Base-by-base conservation (phyloP, 2,888 invertebrate species). In the Celastrina argiolus region DNA sequence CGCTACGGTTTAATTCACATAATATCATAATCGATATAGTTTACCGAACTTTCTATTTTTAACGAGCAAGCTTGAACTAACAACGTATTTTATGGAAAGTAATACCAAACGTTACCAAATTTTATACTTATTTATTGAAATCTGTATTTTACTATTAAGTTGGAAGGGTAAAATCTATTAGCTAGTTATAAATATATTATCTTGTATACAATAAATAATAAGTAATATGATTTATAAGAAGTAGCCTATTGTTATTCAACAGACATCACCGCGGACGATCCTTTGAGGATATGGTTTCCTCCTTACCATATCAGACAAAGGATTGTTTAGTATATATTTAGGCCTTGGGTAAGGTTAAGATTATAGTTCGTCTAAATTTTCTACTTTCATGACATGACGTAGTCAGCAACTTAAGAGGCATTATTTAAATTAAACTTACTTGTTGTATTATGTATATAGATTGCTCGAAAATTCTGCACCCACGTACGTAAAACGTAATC, bases 1-100 rank as follows among this genome's bases (percentile, higher is more conserved):
- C 26, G 61, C 39, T 22, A 39, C 61, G 61, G 61, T 61, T 61
- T 61, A 36, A 61, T 61, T 61, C 61, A 61, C 61, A 61, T 61
- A 36, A 61, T 61, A 36, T 36, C 61, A 61, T 61, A 61, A 61
- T 61, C 61, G 34, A 61, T 61, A 59, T 34, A 34, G 58, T 58
- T 58, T 34, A 34, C 16, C 6, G 1, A 61, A 61, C 61, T 61
- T 61, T 61, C 61, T 61, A 61, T 61, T 61, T 26, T 61, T 61
- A 61, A 36, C 39, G 22, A 36, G 22, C 18, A 22, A 61, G 16
- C 36, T 34, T 34, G 28, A 26, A 51, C 22, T 22, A 12, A 10
- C 22, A 51, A 12, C 8, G 26, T 26, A 1, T 12, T 51, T 22
- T 22, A 26, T 51, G 26, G 12, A 26, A 51, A 51, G 51, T 45